Percentiles rank a stretch among this genome's conserved stretches.
phyloP scores from a whole-genome alignment of 1,140 invertebrate genomes.

The Dysdera silvatica region DNA sequence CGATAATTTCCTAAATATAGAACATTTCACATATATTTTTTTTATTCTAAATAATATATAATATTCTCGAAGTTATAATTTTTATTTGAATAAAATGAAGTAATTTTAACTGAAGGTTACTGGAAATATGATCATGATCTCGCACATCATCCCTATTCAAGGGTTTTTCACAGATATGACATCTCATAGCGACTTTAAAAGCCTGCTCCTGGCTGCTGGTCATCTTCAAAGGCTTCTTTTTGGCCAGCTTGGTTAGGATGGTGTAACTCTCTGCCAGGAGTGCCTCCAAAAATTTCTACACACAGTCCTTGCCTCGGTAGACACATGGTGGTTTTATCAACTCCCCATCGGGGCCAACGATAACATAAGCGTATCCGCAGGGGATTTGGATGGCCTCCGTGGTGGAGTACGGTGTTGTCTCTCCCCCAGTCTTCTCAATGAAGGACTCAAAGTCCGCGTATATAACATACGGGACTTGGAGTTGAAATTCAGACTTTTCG shows the following conservation, averaged over 20 bases:
- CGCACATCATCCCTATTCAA: not conserved
- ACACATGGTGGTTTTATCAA: not conserved
- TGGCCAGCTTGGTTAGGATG: too few species aligned
- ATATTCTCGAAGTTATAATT: too few species aligned
- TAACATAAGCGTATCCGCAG: not conserved
- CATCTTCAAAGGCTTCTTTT: not conserved
- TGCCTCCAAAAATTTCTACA: not conserved
- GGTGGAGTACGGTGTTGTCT: not conserved
- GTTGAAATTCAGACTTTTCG: not conserved
- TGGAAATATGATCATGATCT: constrained; percentile 1
- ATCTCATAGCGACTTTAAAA: not conserved
- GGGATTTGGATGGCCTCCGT: not conserved
- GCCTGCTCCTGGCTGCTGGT: not conserved
- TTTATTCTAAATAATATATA: too few species aligned
- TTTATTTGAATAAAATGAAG: too few species aligned
- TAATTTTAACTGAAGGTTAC: too few species aligned
- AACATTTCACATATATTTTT: too few species aligned
- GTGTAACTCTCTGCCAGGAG: not conserved
- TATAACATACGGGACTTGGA: not conserved
- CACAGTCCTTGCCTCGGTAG: not conserved
- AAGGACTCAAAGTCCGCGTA: not conserved
- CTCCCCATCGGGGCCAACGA: not conserved
- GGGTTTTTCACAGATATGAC: not conserved
- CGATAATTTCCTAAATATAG: not conserved
- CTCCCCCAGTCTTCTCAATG: not conserved